These are phyloP conservation scores for Pungitius pungitius DNA, from an alignment of 2,113 vertebrate species.

Conservation along the genomic window DNA sequence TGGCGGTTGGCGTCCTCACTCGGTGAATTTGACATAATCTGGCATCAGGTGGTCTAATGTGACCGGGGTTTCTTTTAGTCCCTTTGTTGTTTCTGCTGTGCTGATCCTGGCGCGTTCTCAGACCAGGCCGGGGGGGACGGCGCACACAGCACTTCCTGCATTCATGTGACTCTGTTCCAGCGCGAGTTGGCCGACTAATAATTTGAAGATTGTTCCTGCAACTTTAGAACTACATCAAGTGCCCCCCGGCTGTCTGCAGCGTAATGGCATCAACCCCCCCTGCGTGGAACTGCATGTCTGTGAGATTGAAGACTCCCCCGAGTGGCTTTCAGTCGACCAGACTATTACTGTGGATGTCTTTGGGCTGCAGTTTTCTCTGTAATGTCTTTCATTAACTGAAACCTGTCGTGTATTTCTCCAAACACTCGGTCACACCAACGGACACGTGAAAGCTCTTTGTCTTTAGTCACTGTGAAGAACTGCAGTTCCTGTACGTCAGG, in stretches of 20 bases:
- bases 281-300: conserved; percentile 4
- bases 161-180: conserved; percentile 12
- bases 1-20: conserved; percentile 8
- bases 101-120: not conserved
- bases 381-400: conserved; percentile 35
- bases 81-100: not conserved
- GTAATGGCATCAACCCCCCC: not conserved
- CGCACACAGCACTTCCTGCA: not conserved
- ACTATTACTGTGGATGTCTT: conserved; percentile 13
- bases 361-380: conserved; percentile 6
- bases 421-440: conserved; percentile 36
- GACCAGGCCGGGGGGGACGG: not conserved
- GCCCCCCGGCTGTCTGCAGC: conserved; percentile 7
- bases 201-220: conserved; percentile 15
- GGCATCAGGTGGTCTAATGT: not conserved
- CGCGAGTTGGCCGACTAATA: not conserved
- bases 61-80: conserved; percentile 21
- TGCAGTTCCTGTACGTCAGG: conserved; percentile 56
- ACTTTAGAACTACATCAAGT: conserved; percentile 27
- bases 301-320: conserved; percentile 37
- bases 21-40: conserved; percentile 12
- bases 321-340: conserved; percentile 16
- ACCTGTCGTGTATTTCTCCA: conserved; percentile 22
- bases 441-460: conserved; percentile 57
- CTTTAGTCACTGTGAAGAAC: conserved; percentile 74